Evolutionary conservation across 1,140 invertebrate genomes (phyloP), one percentile per base, ranked within the genome.

Genomic region (Forficula auricularia): DNA sequence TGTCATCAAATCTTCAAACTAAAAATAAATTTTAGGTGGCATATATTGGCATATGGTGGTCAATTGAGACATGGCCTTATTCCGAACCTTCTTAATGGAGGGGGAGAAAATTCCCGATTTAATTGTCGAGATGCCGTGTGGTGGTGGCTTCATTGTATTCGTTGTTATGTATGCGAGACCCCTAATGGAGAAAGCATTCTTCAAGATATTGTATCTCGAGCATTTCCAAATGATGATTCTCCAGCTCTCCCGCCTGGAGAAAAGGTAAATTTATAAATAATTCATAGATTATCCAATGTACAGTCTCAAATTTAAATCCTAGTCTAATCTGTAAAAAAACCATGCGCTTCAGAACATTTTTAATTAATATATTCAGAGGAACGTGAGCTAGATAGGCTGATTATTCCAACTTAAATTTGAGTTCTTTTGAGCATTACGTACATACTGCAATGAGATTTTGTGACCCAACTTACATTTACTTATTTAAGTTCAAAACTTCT

Each of bases 111-210:
- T 55, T 74, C 92, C 1, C 70, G 87, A 52, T 90, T 67, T 63
- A 98, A 99, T 61, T 97, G 92, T 56, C 75, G 95, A 37, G 96
- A 99, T 67, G 86, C 96, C 18, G 73, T 96, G 35, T 99, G 95
- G 95, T 99, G 89, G 83, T 98, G 96, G 96, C 62, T 98, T 40
- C 77, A 92, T 46, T 80, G 79, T 45, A 91, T 99, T 54, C 75
- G 79, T 55, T 74, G 71, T 52, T 90, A 86, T 53, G 71, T 78
- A 7, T 62, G 72, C 49, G 69, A 77, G 52, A 81, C 72, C 3
- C 82, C 85, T 2, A 62, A 79, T 44, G 89, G 89, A 1, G 52
- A 70, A 31, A 56, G 63, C 33, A 82, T 91, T 51, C 57, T 95
- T 10, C 64, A 74, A 6, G 85, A 89, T 52, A 70, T 71, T 52